Conservation (phyloP, 2,888 invertebrate genomes). For the Amphimallon solstitiale region DNA sequence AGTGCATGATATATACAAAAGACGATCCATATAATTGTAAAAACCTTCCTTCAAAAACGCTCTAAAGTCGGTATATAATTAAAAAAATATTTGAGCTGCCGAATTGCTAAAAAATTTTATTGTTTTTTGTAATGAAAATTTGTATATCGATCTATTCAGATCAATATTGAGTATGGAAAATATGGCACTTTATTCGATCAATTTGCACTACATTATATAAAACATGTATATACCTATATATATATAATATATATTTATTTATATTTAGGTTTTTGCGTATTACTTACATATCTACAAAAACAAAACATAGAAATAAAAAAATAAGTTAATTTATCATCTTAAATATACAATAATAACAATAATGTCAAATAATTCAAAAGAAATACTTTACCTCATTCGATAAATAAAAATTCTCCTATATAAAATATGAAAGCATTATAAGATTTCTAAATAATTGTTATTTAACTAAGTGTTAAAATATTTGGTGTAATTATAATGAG, state of each 20-base stretch:
- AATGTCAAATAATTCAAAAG: constrained; percentile 5
- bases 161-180: constrained; percentile 1
- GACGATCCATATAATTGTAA: not conserved
- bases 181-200: constrained; percentile 26
- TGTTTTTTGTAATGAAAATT: not conserved
- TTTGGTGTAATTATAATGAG: constrained; percentile 33
- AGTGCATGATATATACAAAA: constrained; percentile 26
- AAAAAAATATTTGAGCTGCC: not conserved
- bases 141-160: constrained; percentile 8
- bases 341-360: not conserved
- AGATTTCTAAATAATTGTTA: not conserved
- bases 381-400: constrained; percentile 30
- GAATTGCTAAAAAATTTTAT: no score
- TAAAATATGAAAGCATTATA: constrained; percentile 1
- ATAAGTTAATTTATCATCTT: constrained; percentile 13
- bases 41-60: not conserved
- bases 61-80: not conserved
- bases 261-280: no score
- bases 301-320: constrained; percentile 19
- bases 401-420: constrained; percentile 26
- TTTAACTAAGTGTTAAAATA: constrained; percentile 19
- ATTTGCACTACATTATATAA: constrained; percentile 31
- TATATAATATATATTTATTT: constrained; percentile 6
- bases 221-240: not conserved
- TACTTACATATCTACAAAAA: constrained; percentile 15